Evolutionary conservation across 2,797 vertebrate genomes (phyloP).

Genomic region (Phrynocephalus vlangalii): DNA sequence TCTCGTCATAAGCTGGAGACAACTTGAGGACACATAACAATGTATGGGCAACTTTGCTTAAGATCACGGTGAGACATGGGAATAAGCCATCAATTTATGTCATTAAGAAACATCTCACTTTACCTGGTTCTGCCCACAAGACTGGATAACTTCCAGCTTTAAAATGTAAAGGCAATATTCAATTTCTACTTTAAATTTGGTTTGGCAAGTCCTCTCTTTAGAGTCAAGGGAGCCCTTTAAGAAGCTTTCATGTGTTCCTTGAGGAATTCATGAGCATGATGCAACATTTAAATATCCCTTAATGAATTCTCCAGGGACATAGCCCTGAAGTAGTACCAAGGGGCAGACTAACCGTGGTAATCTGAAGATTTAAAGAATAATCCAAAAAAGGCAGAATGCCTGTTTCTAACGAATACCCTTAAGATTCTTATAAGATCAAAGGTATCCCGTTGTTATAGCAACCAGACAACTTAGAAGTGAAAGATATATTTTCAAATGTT

Average conservation of each 20-base stretch:
- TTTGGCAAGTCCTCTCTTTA: slow-evolving; percentile 28
- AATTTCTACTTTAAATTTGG: slow-evolving; percentile 55
- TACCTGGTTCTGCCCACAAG: slow-evolving; percentile 30
- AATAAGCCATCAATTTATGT: background rate
- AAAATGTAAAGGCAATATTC: slow-evolving; percentile 28
- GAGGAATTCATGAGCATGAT: slow-evolving; percentile 54
- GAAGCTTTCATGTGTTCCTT: slow-evolving; percentile 54
- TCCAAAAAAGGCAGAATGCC: background rate
- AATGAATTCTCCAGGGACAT: slow-evolving; percentile 51
- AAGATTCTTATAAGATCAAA: slow-evolving; percentile 59
- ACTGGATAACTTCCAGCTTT: slow-evolving; percentile 27
- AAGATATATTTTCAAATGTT: slow-evolving; percentile 49
- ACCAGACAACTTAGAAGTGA: slow-evolving; percentile 44
- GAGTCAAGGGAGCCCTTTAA: slow-evolving; percentile 55
- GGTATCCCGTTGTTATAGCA: slow-evolving; percentile 49
- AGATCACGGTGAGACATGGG: slow-evolving; percentile 1
- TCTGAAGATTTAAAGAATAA: slow-evolving; percentile 61
- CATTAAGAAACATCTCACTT: slow-evolving; percentile 22
- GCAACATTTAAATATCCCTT: slow-evolving; percentile 56
- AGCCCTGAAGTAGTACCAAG: slow-evolving; percentile 28
- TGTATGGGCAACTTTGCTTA: background rate
- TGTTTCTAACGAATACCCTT: slow-evolving; percentile 58
- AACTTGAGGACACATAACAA: too few relatives aligned
- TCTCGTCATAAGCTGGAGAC: too few relatives aligned
- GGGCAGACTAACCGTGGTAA: slow-evolving; percentile 30